A percentile compares a stretch with the other conserved stretches of the same genome.
phyloP scores from a whole-genome alignment of 2,113 vertebrate species.

The Lynx canadensis region DNA sequence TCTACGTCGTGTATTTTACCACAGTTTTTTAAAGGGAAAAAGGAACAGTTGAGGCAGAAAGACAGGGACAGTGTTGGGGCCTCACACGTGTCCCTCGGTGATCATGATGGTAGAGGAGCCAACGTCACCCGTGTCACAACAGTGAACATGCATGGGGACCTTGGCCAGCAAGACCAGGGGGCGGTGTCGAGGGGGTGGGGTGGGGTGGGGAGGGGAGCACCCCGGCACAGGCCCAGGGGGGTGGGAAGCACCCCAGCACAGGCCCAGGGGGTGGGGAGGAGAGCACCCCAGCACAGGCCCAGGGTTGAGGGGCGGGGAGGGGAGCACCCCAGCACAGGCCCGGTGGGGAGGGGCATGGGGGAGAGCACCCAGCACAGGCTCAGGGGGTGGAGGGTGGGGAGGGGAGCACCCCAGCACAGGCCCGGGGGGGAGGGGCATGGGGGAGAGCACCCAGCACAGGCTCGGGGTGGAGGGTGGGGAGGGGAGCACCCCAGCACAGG shows the following conservation, averaged over 20 bases:
- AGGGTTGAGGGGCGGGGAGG: too few species aligned
- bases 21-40: neutral
- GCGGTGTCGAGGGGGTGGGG: neutral
- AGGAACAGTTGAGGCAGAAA: neutral
- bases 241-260: too few species aligned
- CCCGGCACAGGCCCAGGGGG: neutral
- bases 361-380: too few species aligned
- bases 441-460: too few species aligned
- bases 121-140: neutral
- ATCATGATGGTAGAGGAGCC: neutral
- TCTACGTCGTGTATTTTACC: neutral
- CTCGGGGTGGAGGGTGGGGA: accelerated
- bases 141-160: accelerated
- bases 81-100: neutral
- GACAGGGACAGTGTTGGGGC: too few species aligned
- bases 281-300: too few species aligned
- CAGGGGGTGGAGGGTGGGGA: too few species aligned
- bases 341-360: too few species aligned
- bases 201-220: neutral
- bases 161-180: accelerated
- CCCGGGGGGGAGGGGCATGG: too few species aligned
- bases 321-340: too few species aligned
- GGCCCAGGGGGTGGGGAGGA: neutral
- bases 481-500: too few species aligned
- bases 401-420: too few species aligned